Evolutionary conservation across 2,113 vertebrate genomes (phyloP), one percentile per base, ranked within the genome.

Genomic region (Ascaphus truei): DNA sequence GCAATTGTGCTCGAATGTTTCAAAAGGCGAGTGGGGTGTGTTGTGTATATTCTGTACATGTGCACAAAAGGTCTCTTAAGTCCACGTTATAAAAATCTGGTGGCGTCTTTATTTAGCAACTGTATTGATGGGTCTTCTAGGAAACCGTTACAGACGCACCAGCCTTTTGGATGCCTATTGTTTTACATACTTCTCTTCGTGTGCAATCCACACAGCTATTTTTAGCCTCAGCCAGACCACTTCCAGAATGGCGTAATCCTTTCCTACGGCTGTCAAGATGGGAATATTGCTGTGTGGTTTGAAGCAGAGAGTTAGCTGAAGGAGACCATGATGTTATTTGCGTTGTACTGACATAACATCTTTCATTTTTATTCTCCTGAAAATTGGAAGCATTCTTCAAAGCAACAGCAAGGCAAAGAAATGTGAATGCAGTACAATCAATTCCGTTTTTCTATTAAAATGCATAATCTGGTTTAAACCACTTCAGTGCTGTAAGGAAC

Each of bases 91-190:
- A 90, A 82, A 88, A 89, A 76, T 80, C 84, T 84, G 87, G 85
- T 89, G 88, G 88, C 81, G 74, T 85, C 79, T 81, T 84, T 86
- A 84, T 88, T 91, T 90, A 88, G 83, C 75, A 82, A 82, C 82
- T 85, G 87, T 87, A 86, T 80, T 80, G 73, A 75, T 72, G 76
- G 81, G 83, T 73, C 86, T 87, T 81, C 81, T 62, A 84, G 86
- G 78, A 89, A 88, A 86, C 83, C 73, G 84, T 73, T 82, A 82
- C 83, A 85, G 79, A 62, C 1, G 41, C 73, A 84, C 74, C 23
- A 30, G 77, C 80, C 84, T 87, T 85, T 85, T 71, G 83, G 88
- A 85, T 88, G 85, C 74, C 75, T 80, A 78, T 80, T 89, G 80
- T 85, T 88, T 84, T 80, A 85, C 77, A 85, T 75, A 79, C 76